Conservation (phyloP, 2,113 vertebrate species). For the Miniopterus natalensis region DNA sequence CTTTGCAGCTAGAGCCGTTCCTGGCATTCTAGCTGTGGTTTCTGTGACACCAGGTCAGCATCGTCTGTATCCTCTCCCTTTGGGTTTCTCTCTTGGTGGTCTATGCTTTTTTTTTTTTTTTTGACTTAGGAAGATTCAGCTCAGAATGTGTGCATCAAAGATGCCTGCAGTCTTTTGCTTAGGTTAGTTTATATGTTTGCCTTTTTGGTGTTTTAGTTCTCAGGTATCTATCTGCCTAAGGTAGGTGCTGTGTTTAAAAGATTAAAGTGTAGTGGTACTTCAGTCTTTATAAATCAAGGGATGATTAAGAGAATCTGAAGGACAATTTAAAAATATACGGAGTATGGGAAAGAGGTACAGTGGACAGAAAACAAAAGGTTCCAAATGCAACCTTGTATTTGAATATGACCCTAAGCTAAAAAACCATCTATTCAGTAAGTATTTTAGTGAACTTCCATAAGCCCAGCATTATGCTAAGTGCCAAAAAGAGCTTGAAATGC, state of each 20-base stretch:
- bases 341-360: not conserved
- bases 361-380: not conserved
- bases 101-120: constrained; percentile 21
- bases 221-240: not conserved
- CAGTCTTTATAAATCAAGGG: constrained; percentile 4
- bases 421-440: not conserved
- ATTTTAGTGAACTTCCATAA: not conserved
- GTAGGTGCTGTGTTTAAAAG: not conserved
- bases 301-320: not conserved
- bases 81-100: constrained; percentile 64
- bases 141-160: constrained; percentile 53
- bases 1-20: constrained; percentile 37
- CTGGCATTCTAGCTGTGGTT: constrained; percentile 33
- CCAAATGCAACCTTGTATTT: not conserved
- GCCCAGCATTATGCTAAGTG: not conserved
- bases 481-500: constrained; percentile 32
- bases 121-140: constrained; percentile 23
- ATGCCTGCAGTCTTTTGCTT: constrained; percentile 51
- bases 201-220: constrained; percentile 53
- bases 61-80: constrained; percentile 20
- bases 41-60: constrained; percentile 24
- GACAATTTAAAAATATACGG: not conserved
- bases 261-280: not conserved
- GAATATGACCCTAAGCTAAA: not conserved
- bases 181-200: constrained; percentile 19